phyloP scores from a whole-genome alignment of 2,888 invertebrate genomes.

The Julus scanicus region DNA sequence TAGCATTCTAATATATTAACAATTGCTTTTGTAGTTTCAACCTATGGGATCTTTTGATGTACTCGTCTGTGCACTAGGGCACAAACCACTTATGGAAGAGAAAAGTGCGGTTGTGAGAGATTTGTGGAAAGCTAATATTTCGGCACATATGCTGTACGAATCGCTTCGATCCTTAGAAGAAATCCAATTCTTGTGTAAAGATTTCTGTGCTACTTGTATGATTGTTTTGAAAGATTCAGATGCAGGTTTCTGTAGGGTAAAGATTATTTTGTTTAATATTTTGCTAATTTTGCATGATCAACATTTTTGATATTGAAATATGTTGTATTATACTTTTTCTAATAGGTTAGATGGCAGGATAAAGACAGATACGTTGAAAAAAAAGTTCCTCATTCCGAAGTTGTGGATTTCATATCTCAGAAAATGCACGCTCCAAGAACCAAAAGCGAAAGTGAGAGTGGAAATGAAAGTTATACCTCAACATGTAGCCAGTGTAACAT shows the following conservation, averaged over 20 bases:
- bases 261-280: not conserved
- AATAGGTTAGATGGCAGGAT: constrained; percentile 71
- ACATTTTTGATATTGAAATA: not conserved
- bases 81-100: constrained; percentile 69
- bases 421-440: constrained; percentile 69
- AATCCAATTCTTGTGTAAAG: constrained; percentile 73
- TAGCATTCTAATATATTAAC: not conserved
- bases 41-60: constrained; percentile 70
- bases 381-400: constrained; percentile 72
- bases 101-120: constrained; percentile 72
- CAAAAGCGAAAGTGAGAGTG: constrained; percentile 63
- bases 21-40: constrained; percentile 54
- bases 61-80: constrained; percentile 75
- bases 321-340: not conserved
- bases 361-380: constrained; percentile 76
- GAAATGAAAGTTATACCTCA: constrained; percentile 49
- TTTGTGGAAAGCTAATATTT: constrained; percentile 79
- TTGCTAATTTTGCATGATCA: not conserved
- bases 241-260: constrained; percentile 69
- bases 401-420: constrained; percentile 78
- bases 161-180: constrained; percentile 72
- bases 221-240: constrained; percentile 75
- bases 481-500: constrained; percentile 67
- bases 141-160: constrained; percentile 73
- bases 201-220: constrained; percentile 73